Evolutionary conservation across 2,888 invertebrate species (phyloP).

Genomic region (Aphidius colemani): DNA sequence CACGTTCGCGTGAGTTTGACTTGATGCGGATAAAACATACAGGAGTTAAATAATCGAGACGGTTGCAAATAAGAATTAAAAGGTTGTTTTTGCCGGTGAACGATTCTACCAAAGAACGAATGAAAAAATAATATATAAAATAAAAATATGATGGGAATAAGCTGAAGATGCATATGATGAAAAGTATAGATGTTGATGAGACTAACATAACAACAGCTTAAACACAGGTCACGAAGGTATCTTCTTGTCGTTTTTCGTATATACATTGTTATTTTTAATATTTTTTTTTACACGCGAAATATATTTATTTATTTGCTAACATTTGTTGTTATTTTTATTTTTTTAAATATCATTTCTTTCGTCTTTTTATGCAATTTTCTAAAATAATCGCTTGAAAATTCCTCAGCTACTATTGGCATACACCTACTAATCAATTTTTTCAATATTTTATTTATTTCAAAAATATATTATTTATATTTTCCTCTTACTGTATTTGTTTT

Average conservation of each 20-base stretch:
- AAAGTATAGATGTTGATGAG: conserved; percentile 31
- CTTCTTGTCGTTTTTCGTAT: conserved; percentile 29
- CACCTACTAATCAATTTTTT: too few relatives aligned
- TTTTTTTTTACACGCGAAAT: neutral
- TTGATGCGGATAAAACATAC: conserved; percentile 15
- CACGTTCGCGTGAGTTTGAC: conserved; percentile 26
- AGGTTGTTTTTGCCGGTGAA: conserved; percentile 24
- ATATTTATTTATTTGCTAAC: too few relatives aligned
- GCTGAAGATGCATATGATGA: neutral
- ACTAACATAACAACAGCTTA: conserved; percentile 47
- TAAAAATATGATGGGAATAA: neutral
- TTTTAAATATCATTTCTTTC: too few relatives aligned
- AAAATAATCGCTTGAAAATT: too few relatives aligned
- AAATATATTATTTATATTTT: too few relatives aligned
- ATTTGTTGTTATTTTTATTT: too few relatives aligned
- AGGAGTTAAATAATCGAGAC: conserved; percentile 26
- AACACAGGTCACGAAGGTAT: conserved; percentile 55
- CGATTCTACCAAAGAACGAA: neutral
- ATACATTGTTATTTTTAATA: conserved; percentile 28
- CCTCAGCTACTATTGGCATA: too few relatives aligned
- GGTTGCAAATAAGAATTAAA: conserved; percentile 42
- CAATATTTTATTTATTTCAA: too few relatives aligned
- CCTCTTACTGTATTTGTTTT: too few relatives aligned
- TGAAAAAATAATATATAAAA: too few relatives aligned
- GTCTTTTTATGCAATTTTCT: too few relatives aligned